These are phyloP conservation scores for Ethmia dodecea DNA, from an alignment of 2,888 invertebrate species.

Conservation along the genomic window DNA sequence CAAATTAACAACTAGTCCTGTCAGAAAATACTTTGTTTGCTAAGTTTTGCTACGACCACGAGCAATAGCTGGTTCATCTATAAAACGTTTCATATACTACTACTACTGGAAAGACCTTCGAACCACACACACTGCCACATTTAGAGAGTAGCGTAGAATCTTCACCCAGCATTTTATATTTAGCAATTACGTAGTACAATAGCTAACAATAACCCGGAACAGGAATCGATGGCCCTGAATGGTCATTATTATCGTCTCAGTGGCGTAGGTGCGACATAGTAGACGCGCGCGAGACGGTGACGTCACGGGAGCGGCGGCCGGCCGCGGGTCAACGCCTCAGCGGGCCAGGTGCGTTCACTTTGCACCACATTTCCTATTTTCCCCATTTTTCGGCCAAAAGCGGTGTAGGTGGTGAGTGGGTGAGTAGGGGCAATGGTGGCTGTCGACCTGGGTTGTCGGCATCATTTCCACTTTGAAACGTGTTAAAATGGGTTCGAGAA, in stretches of 20 bases:
- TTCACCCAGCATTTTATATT: no score
- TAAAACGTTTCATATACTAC: no score
- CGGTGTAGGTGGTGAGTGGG: constrained; percentile 9
- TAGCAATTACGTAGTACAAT: no score
- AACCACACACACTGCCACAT: no score
- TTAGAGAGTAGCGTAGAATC: no score
- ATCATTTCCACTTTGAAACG: no score
- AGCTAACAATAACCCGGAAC: constrained; percentile 24
- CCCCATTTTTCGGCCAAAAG: constrained; percentile 35
- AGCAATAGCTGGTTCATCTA: no score
- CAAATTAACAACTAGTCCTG: no score
- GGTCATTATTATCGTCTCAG: constrained; percentile 23
- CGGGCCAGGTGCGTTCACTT: constrained; percentile 55
- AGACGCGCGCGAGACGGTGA: constrained; percentile 55
- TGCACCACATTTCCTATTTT: constrained; percentile 23
- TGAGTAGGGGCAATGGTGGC: constrained; percentile 3
- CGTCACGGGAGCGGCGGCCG: constrained; percentile 63
- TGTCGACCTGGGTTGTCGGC: constrained; percentile 7
- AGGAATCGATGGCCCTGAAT: constrained; percentile 30
- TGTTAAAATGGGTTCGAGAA: no score
- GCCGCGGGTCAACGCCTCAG: constrained; percentile 54
- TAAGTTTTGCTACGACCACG: no score
- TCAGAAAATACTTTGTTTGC: no score
- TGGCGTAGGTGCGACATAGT: constrained; percentile 43
- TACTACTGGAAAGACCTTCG: no score